phyloP scores from a whole-genome alignment of 2,113 vertebrate genomes.

The Microcebus tavaratra region DNA sequence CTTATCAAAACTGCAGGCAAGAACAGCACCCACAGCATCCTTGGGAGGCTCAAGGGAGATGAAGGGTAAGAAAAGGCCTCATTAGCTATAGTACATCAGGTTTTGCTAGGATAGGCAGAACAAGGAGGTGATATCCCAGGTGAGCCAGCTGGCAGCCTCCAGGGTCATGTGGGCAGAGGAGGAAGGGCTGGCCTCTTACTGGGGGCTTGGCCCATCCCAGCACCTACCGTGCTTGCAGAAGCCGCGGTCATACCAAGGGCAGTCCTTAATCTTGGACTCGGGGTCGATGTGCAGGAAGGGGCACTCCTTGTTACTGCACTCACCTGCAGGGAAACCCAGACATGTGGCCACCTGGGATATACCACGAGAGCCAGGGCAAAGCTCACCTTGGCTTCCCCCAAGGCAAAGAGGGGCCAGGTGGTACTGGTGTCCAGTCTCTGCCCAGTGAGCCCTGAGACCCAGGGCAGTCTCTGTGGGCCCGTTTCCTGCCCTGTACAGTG shows the following conservation, averaged over 20 bases:
- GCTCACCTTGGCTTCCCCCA: not conserved
- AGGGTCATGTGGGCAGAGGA: not conserved
- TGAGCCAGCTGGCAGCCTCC: not conserved
- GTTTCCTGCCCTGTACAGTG: not conserved
- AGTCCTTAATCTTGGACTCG: constrained; percentile 99
- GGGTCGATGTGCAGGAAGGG: constrained; percentile 99
- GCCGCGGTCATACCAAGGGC: constrained; percentile 98
- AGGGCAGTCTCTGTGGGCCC: not conserved
- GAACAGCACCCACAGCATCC: not conserved
- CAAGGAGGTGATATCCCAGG: not conserved
- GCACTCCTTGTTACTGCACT: constrained; percentile 99
- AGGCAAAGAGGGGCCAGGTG: not conserved
- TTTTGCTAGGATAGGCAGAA: not conserved
- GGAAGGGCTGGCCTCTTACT: not conserved
- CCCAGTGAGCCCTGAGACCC: not conserved
- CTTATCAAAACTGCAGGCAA: not conserved
- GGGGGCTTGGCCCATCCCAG: not conserved
- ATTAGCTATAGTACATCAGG: not conserved
- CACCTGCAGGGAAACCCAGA: constrained; percentile 85
- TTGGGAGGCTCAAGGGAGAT: not conserved
- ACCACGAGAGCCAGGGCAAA: not conserved
- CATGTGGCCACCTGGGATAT: not conserved
- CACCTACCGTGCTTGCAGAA: constrained; percentile 98
- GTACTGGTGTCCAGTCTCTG: not conserved
- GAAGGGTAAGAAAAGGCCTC: not conserved